These are phyloP conservation scores for Oligia strigilis DNA, from an alignment of 2,888 invertebrate species.

Conservation along the genomic window DNA sequence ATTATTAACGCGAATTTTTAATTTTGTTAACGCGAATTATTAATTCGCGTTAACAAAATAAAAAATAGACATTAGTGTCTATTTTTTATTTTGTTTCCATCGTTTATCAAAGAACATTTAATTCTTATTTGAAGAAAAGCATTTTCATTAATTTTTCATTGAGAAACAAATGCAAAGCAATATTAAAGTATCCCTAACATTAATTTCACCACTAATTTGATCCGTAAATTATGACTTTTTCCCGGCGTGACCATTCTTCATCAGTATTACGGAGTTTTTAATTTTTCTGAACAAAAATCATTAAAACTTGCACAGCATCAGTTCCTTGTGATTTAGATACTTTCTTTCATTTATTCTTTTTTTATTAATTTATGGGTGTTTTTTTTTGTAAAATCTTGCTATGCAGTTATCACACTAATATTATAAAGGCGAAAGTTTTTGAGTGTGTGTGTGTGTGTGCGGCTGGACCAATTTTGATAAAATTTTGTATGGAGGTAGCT, in stretches of 20 bases:
- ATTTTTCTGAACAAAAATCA: constrained; percentile 63
- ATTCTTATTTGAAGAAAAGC: not conserved
- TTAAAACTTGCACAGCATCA: constrained; percentile 58
- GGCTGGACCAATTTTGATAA: too few species aligned
- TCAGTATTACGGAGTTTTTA: constrained; percentile 35
- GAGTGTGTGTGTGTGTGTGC: too few species aligned
- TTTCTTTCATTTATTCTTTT: constrained; percentile 11
- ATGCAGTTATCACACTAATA: not conserved
- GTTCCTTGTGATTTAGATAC: constrained; percentile 33
- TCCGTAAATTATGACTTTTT: constrained; percentile 55
- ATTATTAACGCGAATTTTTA: too few species aligned
- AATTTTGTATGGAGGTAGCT: too few species aligned
- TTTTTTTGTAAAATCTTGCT: not conserved
- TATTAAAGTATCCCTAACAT: constrained; percentile 45
- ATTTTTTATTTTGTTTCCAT: not conserved
- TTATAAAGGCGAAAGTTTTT: too few species aligned
- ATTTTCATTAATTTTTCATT: constrained; percentile 9
- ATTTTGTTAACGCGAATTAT: too few species aligned
- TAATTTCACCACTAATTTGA: constrained; percentile 50
- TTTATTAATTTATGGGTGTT: not conserved
- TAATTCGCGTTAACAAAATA: too few species aligned
- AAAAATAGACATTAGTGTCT: too few species aligned
- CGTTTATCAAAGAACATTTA: not conserved
- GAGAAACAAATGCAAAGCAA: constrained; percentile 33
- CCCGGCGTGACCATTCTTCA: constrained; percentile 48